phyloP scores from a whole-genome alignment of 2,888 invertebrate species.

The Geotrupes spiniger region DNA sequence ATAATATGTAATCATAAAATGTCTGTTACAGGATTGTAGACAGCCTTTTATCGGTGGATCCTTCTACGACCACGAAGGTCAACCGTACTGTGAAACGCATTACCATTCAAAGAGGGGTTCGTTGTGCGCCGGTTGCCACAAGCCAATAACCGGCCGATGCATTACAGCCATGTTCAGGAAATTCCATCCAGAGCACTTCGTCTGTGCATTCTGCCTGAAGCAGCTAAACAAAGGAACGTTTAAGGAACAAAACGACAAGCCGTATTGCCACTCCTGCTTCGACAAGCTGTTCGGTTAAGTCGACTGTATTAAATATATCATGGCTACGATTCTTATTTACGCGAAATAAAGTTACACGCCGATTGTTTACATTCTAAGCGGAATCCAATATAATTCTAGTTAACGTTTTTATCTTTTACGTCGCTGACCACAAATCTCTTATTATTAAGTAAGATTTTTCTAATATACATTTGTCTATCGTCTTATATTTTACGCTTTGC shows the following conservation, averaged over 20 bases:
- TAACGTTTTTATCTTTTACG: constrained; percentile 8
- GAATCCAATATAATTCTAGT: constrained; percentile 14
- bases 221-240: constrained; percentile 99
- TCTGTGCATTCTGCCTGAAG: constrained; percentile 98
- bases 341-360: no score
- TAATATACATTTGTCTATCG: neutral
- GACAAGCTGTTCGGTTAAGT: constrained; percentile 90
- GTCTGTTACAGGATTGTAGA: constrained; percentile 79
- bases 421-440: no score
- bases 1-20: neutral
- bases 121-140: constrained; percentile 95
- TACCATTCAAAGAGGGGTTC: constrained; percentile 97
- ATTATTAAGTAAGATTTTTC: no score
- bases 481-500: neutral
- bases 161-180: constrained; percentile 99
- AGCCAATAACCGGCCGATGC: constrained; percentile 95
- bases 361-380: neutral
- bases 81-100: constrained; percentile 98
- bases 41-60: constrained; percentile 96
- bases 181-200: constrained; percentile 99
- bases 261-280: constrained; percentile 97
- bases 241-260: constrained; percentile 98
- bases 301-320: neutral
- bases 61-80: constrained; percentile 97
- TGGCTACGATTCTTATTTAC: no score